Evolutionary conservation across 2,113 vertebrate genomes (phyloP).

Genomic region (Channa argus): DNA sequence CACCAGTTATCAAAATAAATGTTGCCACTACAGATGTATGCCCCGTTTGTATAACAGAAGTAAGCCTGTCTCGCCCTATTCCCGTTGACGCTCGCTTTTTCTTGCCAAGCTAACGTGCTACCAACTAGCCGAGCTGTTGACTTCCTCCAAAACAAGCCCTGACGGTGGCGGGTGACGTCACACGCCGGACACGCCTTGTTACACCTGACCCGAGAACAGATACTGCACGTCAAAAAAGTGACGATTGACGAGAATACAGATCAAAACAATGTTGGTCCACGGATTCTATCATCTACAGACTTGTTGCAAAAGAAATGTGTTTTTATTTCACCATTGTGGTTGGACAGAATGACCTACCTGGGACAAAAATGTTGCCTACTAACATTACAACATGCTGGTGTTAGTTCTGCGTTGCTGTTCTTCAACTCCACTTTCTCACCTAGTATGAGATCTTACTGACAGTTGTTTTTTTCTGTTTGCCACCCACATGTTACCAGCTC

Average conservation of each 20-base stretch:
- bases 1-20: slow-evolving; percentile 14
- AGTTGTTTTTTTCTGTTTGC: neutral
- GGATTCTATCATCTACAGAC: neutral
- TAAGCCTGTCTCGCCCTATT: slow-evolving; percentile 30
- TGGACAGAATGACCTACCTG: neutral
- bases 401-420: neutral
- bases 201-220: neutral
- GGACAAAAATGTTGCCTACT: neutral
- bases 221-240: neutral
- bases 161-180: slow-evolving; percentile 64
- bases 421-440: neutral
- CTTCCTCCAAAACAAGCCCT: slow-evolving; percentile 83
- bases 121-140: slow-evolving; percentile 57
- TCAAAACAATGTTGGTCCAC: too few relatives aligned
- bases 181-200: slow-evolving; percentile 62
- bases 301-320: neutral
- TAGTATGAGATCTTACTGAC: neutral
- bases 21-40: slow-evolving; percentile 13
- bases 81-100: slow-evolving; percentile 63
- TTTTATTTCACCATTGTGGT: neutral
- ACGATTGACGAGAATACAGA: too few relatives aligned
- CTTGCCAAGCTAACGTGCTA: slow-evolving; percentile 67
- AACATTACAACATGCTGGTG: neutral
- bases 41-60: slow-evolving; percentile 14
- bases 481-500: too few relatives aligned